Percentiles rank a stretch among this genome's conserved stretches.
phyloP scores from a whole-genome alignment of 1,140 invertebrate species.

The Tigriopus japonicus region DNA sequence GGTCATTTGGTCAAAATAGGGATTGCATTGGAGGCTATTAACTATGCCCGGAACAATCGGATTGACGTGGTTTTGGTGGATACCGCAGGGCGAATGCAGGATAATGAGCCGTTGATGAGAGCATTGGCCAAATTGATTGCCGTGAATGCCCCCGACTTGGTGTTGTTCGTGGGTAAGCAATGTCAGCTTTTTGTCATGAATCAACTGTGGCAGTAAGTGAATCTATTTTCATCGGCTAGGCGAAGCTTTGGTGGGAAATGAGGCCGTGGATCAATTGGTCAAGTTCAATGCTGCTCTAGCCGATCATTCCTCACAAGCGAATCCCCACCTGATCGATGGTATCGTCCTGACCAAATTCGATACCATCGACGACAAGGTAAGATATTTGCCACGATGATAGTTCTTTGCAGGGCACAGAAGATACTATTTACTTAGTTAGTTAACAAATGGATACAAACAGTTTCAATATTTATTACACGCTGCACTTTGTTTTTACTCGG shows the following conservation, averaged over 20 bases:
- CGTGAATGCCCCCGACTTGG: conserved; percentile 88
- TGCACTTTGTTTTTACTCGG: conserved; percentile 18
- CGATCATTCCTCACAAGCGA: conserved; percentile 57
- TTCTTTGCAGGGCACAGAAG: neutral
- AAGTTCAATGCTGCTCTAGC: conserved; percentile 96
- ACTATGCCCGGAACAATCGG: conserved; percentile 53
- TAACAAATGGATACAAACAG: no score
- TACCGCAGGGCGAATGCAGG: conserved; percentile 98
- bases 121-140: conserved; percentile 73
- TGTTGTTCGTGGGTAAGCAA: conserved; percentile 75
- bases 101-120: conserved; percentile 96
- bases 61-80: conserved; percentile 88
- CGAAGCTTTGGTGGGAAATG: conserved; percentile 97
- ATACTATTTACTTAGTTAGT: no score
- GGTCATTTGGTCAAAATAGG: no score
- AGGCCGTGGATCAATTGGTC: conserved; percentile 94
- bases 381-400: no score
- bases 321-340: conserved; percentile 85
- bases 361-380: conserved; percentile 94
- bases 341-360: conserved; percentile 98
- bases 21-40: conserved; percentile 91
- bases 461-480: neutral
- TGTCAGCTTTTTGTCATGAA: no score
- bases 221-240: conserved; percentile 23
- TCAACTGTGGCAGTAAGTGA: no score